Conservation (phyloP, 1,140 invertebrate genomes). For the Cylas formicarius region DNA sequence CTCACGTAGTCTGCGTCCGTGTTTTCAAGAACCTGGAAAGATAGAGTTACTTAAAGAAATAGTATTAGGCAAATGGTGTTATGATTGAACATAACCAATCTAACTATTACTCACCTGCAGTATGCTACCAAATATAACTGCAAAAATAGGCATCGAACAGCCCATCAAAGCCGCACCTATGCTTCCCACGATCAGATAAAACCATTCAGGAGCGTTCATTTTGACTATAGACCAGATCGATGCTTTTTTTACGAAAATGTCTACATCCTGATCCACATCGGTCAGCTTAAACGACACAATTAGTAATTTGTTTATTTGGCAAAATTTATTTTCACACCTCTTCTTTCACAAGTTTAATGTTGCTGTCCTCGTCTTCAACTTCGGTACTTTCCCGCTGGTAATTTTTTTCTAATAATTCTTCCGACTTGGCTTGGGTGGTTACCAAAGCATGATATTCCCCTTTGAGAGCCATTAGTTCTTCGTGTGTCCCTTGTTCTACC, state of each 20-base stretch:
- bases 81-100: too few relatives aligned
- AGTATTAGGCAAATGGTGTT: too few relatives aligned
- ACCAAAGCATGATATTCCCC: constrained; percentile 68
- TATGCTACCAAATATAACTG: constrained; percentile 79
- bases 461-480: constrained; percentile 62
- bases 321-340: not conserved
- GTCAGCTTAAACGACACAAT: constrained; percentile 4
- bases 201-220: constrained; percentile 73
- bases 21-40: constrained; percentile 11
- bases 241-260: constrained; percentile 20
- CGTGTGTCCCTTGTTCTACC: constrained; percentile 72
- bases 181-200: constrained; percentile 61
- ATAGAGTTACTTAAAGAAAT: too few relatives aligned
- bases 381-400: constrained; percentile 14
- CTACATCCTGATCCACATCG: constrained; percentile 15
- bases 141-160: constrained; percentile 69
- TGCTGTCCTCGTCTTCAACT: constrained; percentile 4
- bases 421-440: constrained; percentile 40
- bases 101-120: constrained; percentile 51
- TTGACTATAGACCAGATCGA: constrained; percentile 57
- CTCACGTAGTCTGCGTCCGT: constrained; percentile 51
- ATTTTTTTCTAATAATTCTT: constrained; percentile 43
- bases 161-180: constrained; percentile 66
- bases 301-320: not conserved
- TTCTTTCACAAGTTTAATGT: not conserved